Percentiles rank a stretch among this genome's conserved stretches.
Evolutionary conservation across 2,888 invertebrate species (phyloP).

Genomic region (Rugalucina vietnamica): DNA sequence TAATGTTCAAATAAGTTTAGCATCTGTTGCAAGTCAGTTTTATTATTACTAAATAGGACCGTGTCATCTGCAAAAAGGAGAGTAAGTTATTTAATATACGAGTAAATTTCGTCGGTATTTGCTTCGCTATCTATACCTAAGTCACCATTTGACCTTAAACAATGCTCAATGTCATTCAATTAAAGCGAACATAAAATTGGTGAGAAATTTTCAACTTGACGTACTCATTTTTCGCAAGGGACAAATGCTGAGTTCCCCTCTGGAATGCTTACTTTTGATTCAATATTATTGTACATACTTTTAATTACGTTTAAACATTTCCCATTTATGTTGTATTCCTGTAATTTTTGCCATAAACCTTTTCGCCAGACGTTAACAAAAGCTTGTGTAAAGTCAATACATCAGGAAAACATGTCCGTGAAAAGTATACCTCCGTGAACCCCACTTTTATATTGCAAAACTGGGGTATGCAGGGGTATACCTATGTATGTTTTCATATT

Average conservation of each 20-base stretch:
- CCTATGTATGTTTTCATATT: too few species aligned
- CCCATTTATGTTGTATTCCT: conserved; percentile 22
- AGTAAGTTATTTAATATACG: conserved; percentile 31
- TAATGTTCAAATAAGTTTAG: conserved; percentile 8
- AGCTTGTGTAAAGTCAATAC: conserved; percentile 38
- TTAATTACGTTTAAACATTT: conserved; percentile 27
- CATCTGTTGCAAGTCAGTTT: neutral
- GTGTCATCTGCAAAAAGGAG: conserved; percentile 28
- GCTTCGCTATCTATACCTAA: neutral
- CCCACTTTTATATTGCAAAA: too few species aligned
- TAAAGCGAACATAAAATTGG: conserved; percentile 26
- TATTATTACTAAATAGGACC: conserved; percentile 2
- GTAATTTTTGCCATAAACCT: conserved; percentile 28
- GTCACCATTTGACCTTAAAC: neutral
- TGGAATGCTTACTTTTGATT: conserved; percentile 11
- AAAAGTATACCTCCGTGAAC: too few species aligned
- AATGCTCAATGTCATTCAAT: conserved; percentile 1
- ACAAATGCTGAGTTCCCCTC: neutral
- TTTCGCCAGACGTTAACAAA: conserved; percentile 36
- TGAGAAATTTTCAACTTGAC: conserved; percentile 30
- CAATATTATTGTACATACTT: conserved; percentile 24
- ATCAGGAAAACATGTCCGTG: too few species aligned
- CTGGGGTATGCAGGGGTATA: too few species aligned
- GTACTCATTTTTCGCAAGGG: neutral
- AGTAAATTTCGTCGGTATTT: neutral